Percentiles rank a stretch among this genome's conserved stretches.
These are phyloP conservation scores for Eueremaeus valkanovi DNA, from an alignment of 2,888 invertebrate genomes.

Conservation along the genomic window DNA sequence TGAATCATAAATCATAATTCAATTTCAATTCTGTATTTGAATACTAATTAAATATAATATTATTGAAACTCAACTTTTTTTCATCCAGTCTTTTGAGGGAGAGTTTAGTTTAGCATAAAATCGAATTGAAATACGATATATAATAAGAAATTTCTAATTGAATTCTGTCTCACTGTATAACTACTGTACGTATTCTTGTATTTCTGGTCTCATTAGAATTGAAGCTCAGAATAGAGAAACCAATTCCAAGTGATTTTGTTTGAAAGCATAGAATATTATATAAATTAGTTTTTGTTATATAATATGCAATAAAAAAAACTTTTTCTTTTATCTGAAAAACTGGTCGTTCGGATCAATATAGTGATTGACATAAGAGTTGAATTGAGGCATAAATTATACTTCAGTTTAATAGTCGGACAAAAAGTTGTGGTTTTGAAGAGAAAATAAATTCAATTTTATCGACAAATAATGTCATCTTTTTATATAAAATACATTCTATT, in stretches of 20 bases:
- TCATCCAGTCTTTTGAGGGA: too few relatives aligned
- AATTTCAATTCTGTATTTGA: too few relatives aligned
- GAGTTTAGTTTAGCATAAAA: slow-evolving; percentile 13
- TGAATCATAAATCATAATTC: background rate
- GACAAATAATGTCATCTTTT: too few relatives aligned
- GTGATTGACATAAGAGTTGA: background rate
- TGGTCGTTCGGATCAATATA: background rate
- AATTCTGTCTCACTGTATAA: too few relatives aligned
- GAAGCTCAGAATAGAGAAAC: background rate
- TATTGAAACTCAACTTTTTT: too few relatives aligned
- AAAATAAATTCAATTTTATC: too few relatives aligned
- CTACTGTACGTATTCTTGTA: background rate
- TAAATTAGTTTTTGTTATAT: background rate
- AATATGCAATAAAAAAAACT: background rate
- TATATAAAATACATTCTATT: too few relatives aligned
- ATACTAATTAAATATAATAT: too few relatives aligned
- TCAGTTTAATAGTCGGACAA: background rate
- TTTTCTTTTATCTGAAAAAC: background rate
- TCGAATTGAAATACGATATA: slow-evolving; percentile 11
- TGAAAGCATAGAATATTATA: background rate
- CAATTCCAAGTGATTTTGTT: background rate
- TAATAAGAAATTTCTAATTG: slow-evolving; percentile 7
- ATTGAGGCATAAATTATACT: background rate
- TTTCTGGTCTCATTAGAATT: background rate
- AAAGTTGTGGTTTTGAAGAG: too few relatives aligned